Evolutionary conservation across 35 echinoderm and acorn worm genomes (phyloP), one percentile per base, ranked within the genome.

Genomic region (Lytechinus pictus): DNA sequence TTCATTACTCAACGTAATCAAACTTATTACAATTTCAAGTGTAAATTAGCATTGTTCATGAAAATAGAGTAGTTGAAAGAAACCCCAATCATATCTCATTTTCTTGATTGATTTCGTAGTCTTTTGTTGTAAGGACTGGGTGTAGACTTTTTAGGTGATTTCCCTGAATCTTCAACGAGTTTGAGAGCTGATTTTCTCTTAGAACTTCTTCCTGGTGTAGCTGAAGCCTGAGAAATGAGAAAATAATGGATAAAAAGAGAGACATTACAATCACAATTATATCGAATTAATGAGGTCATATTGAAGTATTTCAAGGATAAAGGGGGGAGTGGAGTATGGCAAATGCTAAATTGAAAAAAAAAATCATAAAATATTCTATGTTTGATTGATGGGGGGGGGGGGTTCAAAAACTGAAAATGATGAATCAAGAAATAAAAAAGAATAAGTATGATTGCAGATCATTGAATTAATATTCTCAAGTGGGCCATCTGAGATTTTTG

Each of bases 81-180:
- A 44, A 44, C 33, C 33, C 33, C 33, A 44, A 44, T 44, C 33
- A 44, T 44, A 54, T 33, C 54, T 54, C 57, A 55, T 54, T 93
- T 93, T 57, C 92, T 54, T 28, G 53, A 55, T 33, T 44, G 88
- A 21, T 27, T 44, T 93, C 92, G 55, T 10, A 93, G n/a, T 54
- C 52, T 93, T 19, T 93, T 93, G 52, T 54, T 57, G 92, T 93
- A 93, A 57, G 92, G 92, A 93, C 92, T 93, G 0, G 92, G 92
- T 57, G 92, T 55, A 9, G 54, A 5, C 10, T 93, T 93, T 54
- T 57, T 93, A 19, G 13, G 53, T n/a, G 21, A 11, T 57, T 57
- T 93, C 92, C 55, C 54, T 55, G 92, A 55, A 53, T 6, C 92
- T 57, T 27, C 29, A 53, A 44, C 55, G n/a, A 54, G n/a, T 27